Evolutionary conservation across 2,113 vertebrate species (phyloP).

Genomic region (Poecile atricapillus): DNA sequence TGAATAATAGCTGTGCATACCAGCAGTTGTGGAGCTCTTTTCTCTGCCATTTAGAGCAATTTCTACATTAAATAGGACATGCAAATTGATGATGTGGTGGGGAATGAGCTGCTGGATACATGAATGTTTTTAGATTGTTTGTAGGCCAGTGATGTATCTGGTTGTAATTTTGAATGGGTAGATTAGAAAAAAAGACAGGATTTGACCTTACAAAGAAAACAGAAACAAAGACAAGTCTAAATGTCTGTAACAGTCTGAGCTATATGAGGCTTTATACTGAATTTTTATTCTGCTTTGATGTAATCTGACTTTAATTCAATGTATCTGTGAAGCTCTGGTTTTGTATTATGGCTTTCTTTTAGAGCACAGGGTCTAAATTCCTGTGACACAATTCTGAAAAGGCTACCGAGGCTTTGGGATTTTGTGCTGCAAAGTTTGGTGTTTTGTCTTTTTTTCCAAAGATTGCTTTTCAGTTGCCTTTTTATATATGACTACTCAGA

Average conservation of each 20-base stretch:
- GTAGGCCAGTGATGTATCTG: neutral
- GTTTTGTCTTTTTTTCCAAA: neutral
- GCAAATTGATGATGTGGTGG: neutral
- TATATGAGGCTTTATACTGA: neutral
- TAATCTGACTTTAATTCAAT: neutral
- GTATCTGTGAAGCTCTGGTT: neutral
- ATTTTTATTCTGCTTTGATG: slow-evolving; percentile 11
- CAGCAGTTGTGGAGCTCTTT: slow-evolving; percentile 12
- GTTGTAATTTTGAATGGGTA: neutral
- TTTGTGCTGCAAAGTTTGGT: neutral
- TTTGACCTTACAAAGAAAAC: neutral
- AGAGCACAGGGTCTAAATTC: neutral
- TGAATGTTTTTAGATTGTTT: neutral
- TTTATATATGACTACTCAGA: neutral
- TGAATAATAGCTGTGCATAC: neutral
- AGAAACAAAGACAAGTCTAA: neutral
- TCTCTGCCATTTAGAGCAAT: slow-evolving; percentile 13
- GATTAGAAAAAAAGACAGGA: neutral
- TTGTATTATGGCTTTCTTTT: neutral
- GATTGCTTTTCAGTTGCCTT: neutral
- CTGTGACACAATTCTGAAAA: neutral
- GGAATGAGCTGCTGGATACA: neutral
- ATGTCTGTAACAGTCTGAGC: neutral
- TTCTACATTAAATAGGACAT: slow-evolving; percentile 32
- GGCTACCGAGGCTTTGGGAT: neutral